A percentile compares a stretch with the other conserved stretches of the same genome.
These are phyloP conservation scores for Willisornis vidua DNA, from an alignment of 2,113 vertebrate genomes.

Conservation along the genomic window DNA sequence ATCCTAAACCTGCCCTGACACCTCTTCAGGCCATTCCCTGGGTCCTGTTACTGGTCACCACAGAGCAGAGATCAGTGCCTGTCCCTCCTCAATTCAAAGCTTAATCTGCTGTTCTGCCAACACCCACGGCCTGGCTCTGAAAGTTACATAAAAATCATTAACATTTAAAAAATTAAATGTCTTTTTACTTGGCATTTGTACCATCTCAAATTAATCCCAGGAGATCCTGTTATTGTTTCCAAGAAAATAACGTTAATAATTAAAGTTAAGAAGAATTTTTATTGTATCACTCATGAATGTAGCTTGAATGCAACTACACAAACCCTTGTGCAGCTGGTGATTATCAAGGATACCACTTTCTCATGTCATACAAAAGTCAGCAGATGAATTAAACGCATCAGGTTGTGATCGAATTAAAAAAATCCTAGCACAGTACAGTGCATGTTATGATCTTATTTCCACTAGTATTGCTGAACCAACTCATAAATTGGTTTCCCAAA, in stretches of 20 bases:
- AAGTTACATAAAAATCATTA: not conserved
- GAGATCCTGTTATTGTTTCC: not conserved
- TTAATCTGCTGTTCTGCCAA: not conserved
- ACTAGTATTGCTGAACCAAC: not conserved
- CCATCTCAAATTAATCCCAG: not conserved
- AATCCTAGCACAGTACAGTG: not conserved
- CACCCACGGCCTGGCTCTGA: rapidly evolving
- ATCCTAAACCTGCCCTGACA: not conserved
- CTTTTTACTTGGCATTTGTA: constrained; percentile 12
- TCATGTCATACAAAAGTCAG: not conserved
- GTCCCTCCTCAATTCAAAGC: not conserved
- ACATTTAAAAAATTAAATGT: constrained; percentile 8
- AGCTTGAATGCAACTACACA: not conserved
- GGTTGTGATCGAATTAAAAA: not conserved
- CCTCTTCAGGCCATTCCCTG: not conserved
- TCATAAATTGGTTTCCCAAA: not conserved
- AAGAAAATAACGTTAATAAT: constrained; percentile 25
- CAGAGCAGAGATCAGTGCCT: not conserved
- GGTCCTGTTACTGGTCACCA: not conserved
- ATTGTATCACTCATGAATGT: not conserved
- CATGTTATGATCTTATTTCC: not conserved
- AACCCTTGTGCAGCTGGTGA: not conserved
- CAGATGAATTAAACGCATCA: not conserved
- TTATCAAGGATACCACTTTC: not conserved
- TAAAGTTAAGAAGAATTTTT: not conserved